Conservation (phyloP, 2,888 invertebrate species). For the Drosophila anomalata region DNA sequence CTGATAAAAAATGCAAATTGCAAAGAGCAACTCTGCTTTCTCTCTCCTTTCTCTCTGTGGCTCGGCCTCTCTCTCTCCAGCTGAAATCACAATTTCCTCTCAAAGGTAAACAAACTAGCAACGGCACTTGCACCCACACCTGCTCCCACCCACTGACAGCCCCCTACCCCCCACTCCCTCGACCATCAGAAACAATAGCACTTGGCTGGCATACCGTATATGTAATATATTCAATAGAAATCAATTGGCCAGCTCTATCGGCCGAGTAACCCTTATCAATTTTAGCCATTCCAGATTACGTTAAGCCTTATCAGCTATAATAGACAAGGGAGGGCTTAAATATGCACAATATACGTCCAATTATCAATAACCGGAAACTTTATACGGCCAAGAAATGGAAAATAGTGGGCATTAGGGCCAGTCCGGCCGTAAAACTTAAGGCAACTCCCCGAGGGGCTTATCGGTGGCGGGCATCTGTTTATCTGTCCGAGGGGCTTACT, state of each 20-base stretch:
- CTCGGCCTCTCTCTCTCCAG: neutral
- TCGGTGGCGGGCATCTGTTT: constrained; percentile 28
- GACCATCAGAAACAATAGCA: neutral
- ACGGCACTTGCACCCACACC: constrained; percentile 10
- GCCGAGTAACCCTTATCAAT: constrained; percentile 20
- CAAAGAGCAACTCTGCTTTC: neutral
- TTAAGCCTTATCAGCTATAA: constrained; percentile 1
- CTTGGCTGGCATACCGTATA: neutral
- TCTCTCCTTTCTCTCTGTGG: neutral
- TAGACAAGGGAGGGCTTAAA: neutral
- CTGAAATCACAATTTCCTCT: constrained; percentile 24
- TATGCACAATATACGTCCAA: neutral
- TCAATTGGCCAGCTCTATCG: constrained; percentile 20
- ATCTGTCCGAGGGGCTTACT: constrained; percentile 33
- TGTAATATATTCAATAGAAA: constrained; percentile 9
- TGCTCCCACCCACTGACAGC: neutral
- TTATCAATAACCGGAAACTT: neutral
- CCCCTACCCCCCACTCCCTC: neutral
- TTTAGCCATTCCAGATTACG: constrained; percentile 23
- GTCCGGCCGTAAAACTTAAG: neutral
- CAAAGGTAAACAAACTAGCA: constrained; percentile 39
- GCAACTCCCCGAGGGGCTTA: constrained; percentile 8
- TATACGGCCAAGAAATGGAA: neutral
- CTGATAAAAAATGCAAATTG: constrained; percentile 1
- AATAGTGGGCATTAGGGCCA: neutral